Evolutionary conservation across 2,113 vertebrate species (phyloP), one percentile per base, ranked within the genome.

Genomic region (Trinectes maculatus): DNA sequence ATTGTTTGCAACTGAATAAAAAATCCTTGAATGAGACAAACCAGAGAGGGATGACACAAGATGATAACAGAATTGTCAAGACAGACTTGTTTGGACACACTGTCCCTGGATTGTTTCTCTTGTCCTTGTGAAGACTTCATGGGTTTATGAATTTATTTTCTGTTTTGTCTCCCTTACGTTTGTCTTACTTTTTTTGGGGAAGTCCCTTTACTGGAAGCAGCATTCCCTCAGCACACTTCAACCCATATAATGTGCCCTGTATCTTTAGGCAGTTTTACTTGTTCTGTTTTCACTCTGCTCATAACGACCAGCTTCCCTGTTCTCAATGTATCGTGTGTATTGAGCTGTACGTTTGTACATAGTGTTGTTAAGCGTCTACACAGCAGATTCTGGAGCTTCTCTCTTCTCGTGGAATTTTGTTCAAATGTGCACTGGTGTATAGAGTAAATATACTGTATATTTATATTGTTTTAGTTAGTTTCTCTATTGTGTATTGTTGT

Each of bases 71-170:
- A 8, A 8, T 24, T 25, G 2, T 33, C 16, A 10, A 10, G 9
- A 16, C 13, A n/a, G 28, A 3, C 22, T 28, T 71, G 31, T 62
- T 55, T n/a, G 47, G 22, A 37, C 24, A 54, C 16, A 47, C 37
- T 29, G 24, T 37, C 12, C 43, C 9, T 18, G 18, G 31, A 37
- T 26, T 47, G 4, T 16, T 39, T 39, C n/a, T 39, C 37, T 60
- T 8, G 11, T 33, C 39, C 24, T 8, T 59, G 24, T 6, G 24
- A 37, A 37, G 7, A n/a, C 13, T 29, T 68, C 18, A 18, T 46
- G 7, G 37, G 40, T 6, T 43, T 8, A 31, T 49, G 5, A 21
- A 34, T 13, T 11, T 5, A 46, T 47, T 12, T 31, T n/a, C 3
- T 36, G n/a, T 18, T 44, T 66, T 55, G 28, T 34, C n/a, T 24